These are phyloP conservation scores for Lepidotrigona ventralis DNA, from an alignment of 1,140 invertebrate species.

Conservation along the genomic window DNA sequence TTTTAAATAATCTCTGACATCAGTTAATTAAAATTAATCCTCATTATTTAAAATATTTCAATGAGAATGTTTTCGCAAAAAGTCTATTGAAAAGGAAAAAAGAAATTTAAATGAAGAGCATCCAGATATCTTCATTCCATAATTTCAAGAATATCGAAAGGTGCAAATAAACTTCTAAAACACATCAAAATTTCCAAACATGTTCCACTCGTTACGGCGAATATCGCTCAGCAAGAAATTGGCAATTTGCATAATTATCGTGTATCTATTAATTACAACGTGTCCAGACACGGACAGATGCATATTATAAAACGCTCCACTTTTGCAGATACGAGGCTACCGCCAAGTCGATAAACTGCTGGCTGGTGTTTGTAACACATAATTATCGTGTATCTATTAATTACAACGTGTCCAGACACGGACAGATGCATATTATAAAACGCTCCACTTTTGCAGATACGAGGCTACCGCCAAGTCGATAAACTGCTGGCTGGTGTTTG, in stretches of 20 bases:
- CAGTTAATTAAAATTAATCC: no score
- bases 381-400: conserved; percentile 32
- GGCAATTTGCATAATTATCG: conserved; percentile 31
- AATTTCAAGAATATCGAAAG: not conserved
- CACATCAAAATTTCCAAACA: not conserved
- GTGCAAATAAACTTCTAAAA: not conserved
- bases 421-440: conserved; percentile 15
- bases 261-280: conserved; percentile 22
- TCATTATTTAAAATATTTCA: no score
- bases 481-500: not conserved
- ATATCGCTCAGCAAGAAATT: not conserved
- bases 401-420: not conserved
- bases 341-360: not conserved
- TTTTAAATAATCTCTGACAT: no score
- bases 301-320: conserved; percentile 38
- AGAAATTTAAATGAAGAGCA: not conserved
- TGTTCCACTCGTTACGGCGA: not conserved
- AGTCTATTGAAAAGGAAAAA: no score
- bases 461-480: not conserved
- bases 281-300: not conserved
- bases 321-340: conserved; percentile 12
- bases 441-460: conserved; percentile 28
- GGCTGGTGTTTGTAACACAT: no score
- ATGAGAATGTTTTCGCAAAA: no score
- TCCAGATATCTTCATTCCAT: no score